Evolutionary conservation across 2,113 vertebrate genomes (phyloP).

Genomic region (Aix galericulata): DNA sequence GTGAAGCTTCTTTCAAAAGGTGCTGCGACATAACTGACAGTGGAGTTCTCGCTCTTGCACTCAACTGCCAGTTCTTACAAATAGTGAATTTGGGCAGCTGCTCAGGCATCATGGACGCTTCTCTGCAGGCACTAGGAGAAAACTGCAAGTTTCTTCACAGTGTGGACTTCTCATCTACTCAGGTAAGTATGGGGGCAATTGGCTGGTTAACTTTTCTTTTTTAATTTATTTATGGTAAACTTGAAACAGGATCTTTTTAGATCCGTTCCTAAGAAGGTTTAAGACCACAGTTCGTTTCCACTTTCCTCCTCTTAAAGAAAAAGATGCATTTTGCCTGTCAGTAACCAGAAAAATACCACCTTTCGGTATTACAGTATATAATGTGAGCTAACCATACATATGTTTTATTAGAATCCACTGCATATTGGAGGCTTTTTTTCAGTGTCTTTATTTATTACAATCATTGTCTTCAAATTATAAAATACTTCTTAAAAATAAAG

Average conservation of each 20-base stretch:
- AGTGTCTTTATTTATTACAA: background rate
- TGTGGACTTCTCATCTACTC: constrained; percentile 82
- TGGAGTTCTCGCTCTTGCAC: constrained; percentile 78
- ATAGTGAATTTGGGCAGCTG: constrained; percentile 80
- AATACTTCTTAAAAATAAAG: background rate
- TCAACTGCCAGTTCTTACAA: constrained; percentile 77
- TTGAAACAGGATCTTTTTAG: background rate
- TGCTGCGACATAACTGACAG: constrained; percentile 79
- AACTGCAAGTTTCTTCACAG: constrained; percentile 79
- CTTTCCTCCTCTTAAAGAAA: background rate
- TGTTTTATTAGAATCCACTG: background rate
- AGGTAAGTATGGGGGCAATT: constrained; percentile 54
- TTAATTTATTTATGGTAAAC: background rate
- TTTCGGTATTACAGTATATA: background rate
- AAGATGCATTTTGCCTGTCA: background rate
- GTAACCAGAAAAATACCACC: background rate
- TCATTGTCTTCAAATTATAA: background rate
- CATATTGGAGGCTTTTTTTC: background rate
- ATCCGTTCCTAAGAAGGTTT: background rate
- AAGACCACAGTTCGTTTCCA: background rate
- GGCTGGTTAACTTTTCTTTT: background rate
- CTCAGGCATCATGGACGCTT: constrained; percentile 74
- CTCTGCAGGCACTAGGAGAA: constrained; percentile 78
- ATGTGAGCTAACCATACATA: background rate
- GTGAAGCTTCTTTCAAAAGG: constrained; percentile 75